phyloP scores from a whole-genome alignment of 2,797 vertebrate genomes.

The Molothrus aeneus region DNA sequence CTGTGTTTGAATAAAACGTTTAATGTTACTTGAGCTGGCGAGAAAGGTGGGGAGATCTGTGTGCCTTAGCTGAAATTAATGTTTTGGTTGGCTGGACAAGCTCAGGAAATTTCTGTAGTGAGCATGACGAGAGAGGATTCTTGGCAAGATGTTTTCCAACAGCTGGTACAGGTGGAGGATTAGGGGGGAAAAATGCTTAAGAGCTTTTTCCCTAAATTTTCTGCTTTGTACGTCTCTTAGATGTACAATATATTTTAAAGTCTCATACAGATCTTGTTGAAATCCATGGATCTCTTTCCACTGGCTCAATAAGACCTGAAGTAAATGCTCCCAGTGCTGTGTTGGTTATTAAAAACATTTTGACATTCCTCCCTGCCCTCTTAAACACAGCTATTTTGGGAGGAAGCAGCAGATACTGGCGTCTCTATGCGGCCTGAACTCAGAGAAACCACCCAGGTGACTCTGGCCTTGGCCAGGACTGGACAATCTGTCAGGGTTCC shows the following conservation, averaged over 20 bases:
- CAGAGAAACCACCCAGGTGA: not conserved
- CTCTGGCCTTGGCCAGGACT: not conserved
- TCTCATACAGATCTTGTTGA: not conserved
- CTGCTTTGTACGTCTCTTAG: not conserved
- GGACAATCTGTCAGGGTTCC: not conserved
- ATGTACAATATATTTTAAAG: not conserved
- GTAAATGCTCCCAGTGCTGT: not conserved
- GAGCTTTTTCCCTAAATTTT: not conserved
- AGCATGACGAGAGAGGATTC: constrained; percentile 61
- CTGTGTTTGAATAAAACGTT: constrained; percentile 55
- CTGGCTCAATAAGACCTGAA: not conserved
- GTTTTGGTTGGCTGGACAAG: constrained; percentile 56
- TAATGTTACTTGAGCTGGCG: constrained; percentile 61
- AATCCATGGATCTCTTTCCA: not conserved
- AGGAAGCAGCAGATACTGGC: not conserved
- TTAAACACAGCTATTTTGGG: not conserved
- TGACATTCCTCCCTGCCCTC: not conserved
- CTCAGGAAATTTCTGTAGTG: constrained; percentile 63
- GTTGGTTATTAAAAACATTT: not conserved
- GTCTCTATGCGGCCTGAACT: not conserved
- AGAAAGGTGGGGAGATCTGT: constrained; percentile 56
- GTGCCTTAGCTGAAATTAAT: constrained; percentile 56
- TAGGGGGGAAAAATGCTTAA: not conserved
- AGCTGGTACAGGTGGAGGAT: constrained; percentile 49
- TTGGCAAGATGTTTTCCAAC: constrained; percentile 39